Evolutionary conservation across 2,888 invertebrate species (phyloP).

Genomic region (Cataglyphis cursor): DNA sequence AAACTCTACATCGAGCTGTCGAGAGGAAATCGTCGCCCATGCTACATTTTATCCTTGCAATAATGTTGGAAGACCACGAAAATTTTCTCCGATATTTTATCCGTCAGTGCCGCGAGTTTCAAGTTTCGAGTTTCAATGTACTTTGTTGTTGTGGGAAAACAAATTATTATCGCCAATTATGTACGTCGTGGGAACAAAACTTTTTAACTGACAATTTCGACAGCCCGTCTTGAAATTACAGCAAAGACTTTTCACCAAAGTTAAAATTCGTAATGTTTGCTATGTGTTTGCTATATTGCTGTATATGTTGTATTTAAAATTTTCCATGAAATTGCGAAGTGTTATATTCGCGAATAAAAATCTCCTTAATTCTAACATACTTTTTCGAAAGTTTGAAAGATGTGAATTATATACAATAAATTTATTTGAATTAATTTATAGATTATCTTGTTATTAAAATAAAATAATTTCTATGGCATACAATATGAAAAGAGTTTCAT

Average conservation of each 20-base stretch:
- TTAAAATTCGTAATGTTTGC: conserved; percentile 11
- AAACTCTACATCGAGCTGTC: conserved; percentile 1
- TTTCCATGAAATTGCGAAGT: not conserved
- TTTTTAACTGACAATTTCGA: conserved; percentile 27
- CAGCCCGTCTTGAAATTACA: not conserved
- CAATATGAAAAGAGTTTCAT: not conserved
- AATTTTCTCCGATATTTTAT: conserved; percentile 20
- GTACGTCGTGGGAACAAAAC: not conserved
- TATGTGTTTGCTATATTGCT: not conserved
- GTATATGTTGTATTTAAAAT: not conserved
- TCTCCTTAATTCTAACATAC: not conserved
- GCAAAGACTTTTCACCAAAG: not conserved
- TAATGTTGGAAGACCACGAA: not conserved
- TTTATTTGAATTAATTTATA: not conserved
- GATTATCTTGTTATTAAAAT: not conserved
- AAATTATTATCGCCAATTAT: conserved; percentile 38
- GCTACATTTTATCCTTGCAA: conserved; percentile 6
- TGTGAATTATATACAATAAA: conserved; percentile 30
- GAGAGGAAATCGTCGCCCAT: conserved; percentile 35
- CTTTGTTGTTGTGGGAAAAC: conserved; percentile 17
- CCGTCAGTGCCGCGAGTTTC: not conserved
- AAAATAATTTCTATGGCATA: not conserved
- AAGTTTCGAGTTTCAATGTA: conserved; percentile 40
- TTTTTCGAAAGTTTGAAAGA: not conserved
- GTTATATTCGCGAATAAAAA: not conserved